Conservation (phyloP, 2,113 vertebrate genomes). For the Hydropotes inermis region DNA sequence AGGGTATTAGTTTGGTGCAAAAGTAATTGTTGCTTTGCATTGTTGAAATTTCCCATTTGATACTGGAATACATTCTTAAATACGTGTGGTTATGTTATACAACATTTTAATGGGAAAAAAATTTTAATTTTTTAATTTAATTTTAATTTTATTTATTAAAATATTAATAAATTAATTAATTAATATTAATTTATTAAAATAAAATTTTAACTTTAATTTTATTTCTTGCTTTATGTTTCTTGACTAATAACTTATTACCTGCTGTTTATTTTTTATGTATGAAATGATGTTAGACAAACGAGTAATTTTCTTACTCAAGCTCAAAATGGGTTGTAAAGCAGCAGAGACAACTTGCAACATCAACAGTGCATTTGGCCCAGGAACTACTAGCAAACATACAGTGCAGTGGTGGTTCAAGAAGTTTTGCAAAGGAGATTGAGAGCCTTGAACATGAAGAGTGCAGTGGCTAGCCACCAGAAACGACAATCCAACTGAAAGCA, state of each 20-base stretch:
- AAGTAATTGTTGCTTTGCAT: neutral
- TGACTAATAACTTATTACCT: neutral
- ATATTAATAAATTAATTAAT: too few species aligned
- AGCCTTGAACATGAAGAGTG: neutral
- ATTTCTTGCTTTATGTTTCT: neutral
- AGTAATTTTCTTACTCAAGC: neutral
- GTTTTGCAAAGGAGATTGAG: neutral
- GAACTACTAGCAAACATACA: neutral
- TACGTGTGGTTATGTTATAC: neutral
- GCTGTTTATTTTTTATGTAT: neutral
- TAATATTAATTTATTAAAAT: too few species aligned
- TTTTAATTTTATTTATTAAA: too few species aligned
- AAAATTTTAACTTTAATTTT: too few species aligned
- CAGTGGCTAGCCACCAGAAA: neutral
- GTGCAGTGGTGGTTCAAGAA: neutral
- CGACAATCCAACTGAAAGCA: neutral
- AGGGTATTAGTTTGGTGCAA: neutral
- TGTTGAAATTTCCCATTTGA: neutral
- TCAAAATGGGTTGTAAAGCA: neutral
- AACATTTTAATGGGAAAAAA: neutral
- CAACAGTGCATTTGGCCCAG: neutral
- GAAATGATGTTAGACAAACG: neutral
- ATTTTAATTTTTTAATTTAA: too few species aligned
- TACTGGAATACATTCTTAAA: neutral
- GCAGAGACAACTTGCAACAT: neutral